These are phyloP conservation scores for Tachypleus tridentatus DNA, from an alignment of 1,140 invertebrate genomes.

Conservation along the genomic window DNA sequence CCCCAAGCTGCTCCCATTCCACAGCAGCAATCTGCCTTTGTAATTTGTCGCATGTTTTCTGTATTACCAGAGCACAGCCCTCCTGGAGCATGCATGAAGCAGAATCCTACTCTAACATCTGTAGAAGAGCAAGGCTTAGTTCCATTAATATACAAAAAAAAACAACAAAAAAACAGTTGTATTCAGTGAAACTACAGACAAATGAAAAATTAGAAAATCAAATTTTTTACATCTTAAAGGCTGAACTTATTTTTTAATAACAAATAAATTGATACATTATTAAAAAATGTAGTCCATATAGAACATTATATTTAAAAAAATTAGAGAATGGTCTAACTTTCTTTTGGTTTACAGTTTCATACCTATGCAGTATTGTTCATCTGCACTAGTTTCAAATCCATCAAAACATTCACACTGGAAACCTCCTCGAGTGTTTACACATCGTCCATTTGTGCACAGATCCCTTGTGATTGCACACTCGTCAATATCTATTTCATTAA, in stretches of 20 bases:
- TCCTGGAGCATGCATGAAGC: constrained; percentile 57
- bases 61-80: constrained; percentile 46
- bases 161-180: constrained; percentile 6
- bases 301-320: no score
- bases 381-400: constrained; percentile 58
- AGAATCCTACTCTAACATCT: constrained; percentile 64
- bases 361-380: constrained; percentile 69
- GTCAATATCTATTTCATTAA: constrained; percentile 55
- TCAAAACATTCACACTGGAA: constrained; percentile 77
- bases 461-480: constrained; percentile 58
- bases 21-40: constrained; percentile 70
- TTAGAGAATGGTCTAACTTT: no score
- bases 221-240: no score
- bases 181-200: no score
- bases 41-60: constrained; percentile 44
- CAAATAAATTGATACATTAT: no score
- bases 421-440: constrained; percentile 78
- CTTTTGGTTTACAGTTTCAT: constrained; percentile 20
- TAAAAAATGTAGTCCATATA: no score
- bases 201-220: no score
- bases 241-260: no score
- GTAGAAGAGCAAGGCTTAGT: constrained; percentile 12
- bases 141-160: constrained; percentile 10
- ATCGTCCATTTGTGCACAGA: constrained; percentile 56
- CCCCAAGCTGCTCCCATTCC: constrained; percentile 82